Evolutionary conservation across 1,140 invertebrate genomes (phyloP).

Genomic region (Panagrolaimus sp.): DNA sequence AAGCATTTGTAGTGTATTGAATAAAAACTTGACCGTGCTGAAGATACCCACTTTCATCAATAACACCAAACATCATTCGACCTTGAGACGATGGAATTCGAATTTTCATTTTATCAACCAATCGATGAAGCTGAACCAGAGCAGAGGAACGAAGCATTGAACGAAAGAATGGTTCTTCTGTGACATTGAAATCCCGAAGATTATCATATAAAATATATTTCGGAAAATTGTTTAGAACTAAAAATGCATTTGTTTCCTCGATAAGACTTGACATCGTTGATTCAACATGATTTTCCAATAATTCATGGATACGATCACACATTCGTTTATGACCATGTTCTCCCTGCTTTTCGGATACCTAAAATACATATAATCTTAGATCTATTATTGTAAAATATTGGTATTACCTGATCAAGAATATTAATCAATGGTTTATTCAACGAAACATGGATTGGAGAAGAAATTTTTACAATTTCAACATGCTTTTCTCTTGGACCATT

Average conservation of each 20-base stretch:
- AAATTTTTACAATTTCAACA: constrained; percentile 21
- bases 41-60: constrained; percentile 43
- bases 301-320: neutral
- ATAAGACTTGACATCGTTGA: neutral
- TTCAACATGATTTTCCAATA: neutral
- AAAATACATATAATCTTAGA: neutral
- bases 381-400: neutral
- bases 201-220: neutral
- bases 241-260: neutral
- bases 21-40: constrained; percentile 48
- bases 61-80: constrained; percentile 40
- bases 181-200: constrained; percentile 17
- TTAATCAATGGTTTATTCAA: constrained; percentile 21
- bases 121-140: neutral
- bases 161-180: constrained; percentile 23
- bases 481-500: neutral
- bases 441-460: neutral
- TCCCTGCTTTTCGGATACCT: constrained; percentile 14
- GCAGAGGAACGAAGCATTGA: constrained; percentile 7
- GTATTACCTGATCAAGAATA: constrained; percentile 19
- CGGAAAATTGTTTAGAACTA: neutral
- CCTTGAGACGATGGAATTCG: constrained; percentile 13
- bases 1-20: constrained; percentile 35
- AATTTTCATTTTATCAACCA: constrained; percentile 16
- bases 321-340: constrained; percentile 3